Evolutionary conservation across 2,797 vertebrate genomes (phyloP).

Genomic region (Acridotheres tristis): DNA sequence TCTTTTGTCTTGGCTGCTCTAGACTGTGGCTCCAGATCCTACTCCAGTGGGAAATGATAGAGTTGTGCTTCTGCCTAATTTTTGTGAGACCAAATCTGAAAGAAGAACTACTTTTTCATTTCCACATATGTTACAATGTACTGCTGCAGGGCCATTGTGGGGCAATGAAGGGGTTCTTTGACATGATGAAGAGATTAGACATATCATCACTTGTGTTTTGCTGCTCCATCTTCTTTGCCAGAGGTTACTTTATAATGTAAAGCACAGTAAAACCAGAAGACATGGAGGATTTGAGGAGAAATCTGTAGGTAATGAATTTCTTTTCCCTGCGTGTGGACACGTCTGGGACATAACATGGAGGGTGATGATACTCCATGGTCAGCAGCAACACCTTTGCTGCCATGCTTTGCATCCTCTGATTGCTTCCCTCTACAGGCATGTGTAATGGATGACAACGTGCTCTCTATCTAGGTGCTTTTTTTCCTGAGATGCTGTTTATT

Average conservation of each 20-base stretch:
- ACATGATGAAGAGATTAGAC: slow-evolving; percentile 58
- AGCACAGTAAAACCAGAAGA: slow-evolving; percentile 6
- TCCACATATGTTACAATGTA: neutral
- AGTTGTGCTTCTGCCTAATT: slow-evolving; percentile 34
- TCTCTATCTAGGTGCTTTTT: neutral
- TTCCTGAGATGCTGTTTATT: neutral
- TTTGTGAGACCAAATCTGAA: slow-evolving; percentile 29
- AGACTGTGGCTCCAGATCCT: slow-evolving; percentile 12
- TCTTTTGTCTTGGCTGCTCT: slow-evolving; percentile 25
- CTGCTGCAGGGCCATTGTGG: neutral
- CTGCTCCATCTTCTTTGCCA: slow-evolving; percentile 18
- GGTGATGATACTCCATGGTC: neutral
- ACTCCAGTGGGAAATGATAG: slow-evolving; percentile 2
- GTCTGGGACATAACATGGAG: neutral
- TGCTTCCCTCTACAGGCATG: neutral
- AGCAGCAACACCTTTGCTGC: neutral
- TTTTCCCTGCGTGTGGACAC: neutral
- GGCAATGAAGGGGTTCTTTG: slow-evolving; percentile 28
- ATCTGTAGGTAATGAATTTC: neutral
- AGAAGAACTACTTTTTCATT: neutral
- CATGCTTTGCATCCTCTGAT: neutral
- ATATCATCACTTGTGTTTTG: slow-evolving; percentile 39
- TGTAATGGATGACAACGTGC: neutral
- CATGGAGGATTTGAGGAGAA: neutral
- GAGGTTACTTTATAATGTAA: slow-evolving; percentile 29